Evolutionary conservation across 1,140 invertebrate genomes (phyloP), one percentile per base, ranked within the genome.

Genomic region (Cryptotermes secundus): DNA sequence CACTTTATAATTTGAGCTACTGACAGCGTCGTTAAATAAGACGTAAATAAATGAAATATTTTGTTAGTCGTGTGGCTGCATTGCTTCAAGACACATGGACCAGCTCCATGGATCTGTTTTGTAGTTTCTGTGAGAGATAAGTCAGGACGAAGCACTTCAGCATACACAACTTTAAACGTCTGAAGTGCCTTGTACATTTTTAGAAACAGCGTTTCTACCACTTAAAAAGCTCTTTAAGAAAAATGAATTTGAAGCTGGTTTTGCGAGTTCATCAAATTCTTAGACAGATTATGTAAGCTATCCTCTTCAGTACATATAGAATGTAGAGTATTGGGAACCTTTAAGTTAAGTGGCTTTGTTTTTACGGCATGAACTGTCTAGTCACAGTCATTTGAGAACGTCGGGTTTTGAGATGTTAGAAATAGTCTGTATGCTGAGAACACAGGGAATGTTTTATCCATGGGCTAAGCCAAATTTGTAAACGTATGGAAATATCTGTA

Each of bases 181-280:
- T 72, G 59, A 72, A 72, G 59, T 31, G 31, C 59, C 59, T 31
- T 31, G 59, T 72, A 31, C 26, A 10, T 72, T 72, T 72, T 72
- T 72, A 72, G 59, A 72, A 72, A 72, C 59, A 72, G 59, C 59
- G n/a, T 72, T 26, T 72, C 59, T 72, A 16, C 59, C 59, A 72
- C 59, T 72, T 72, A 72, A 72, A 49, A 72, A 72, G 59, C 59
- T 72, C 59, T 72, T 72, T 72, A 72, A 7, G 59, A 72, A 72
- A 72, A 72, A 72, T 72, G 59, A 72, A 72, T 72, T 72, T 72
- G 26, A 72, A 72, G 59, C 31, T 72, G 59, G 59, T 72, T 72
- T 26, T 72, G 59, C 26, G 59, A 72, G 59, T 31, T 72, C 59
- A 72, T 72, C 59, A 72, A 72, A 72, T 72, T 31, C n/a, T 72